Evolutionary conservation across 2,888 invertebrate species (phyloP).

Genomic region (Frankliniella fusca): DNA sequence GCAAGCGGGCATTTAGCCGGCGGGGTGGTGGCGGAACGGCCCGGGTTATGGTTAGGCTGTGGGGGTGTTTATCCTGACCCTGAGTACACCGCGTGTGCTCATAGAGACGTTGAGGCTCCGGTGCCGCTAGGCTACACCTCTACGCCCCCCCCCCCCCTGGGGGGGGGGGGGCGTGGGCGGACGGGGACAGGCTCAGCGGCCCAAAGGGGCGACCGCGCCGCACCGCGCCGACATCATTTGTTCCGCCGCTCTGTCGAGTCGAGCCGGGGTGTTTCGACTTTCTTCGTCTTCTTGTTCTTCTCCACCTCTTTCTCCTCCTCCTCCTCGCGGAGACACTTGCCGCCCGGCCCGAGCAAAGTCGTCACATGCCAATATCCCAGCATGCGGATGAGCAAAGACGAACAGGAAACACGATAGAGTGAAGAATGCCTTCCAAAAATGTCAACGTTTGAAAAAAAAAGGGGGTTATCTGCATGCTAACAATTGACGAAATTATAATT

Average conservation of each 20-base stretch:
- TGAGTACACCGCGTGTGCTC: neutral
- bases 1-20: no score
- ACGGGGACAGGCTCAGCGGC: neutral
- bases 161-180: neutral
- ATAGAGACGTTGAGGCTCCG: neutral
- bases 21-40: no score
- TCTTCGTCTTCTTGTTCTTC: neutral
- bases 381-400: no score
- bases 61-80: neutral
- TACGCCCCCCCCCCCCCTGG: neutral
- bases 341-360: neutral
- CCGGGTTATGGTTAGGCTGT: neutral
- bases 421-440: no score
- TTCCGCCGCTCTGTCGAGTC: neutral
- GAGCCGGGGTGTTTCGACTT: neutral
- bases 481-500: no score
- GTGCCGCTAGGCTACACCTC: neutral
- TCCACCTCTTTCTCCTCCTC: neutral
- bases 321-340: neutral
- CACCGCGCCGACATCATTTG: slow-evolving; percentile 8
- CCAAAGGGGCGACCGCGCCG: neutral
- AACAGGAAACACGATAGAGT: no score
- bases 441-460: no score
- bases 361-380: no score
- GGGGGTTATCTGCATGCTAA: no score